A percentile compares a stretch with the other conserved stretches of the same genome.
Conservation (phyloP, 2,797 vertebrate species). For the Muraenolepis orangiensis region DNA sequence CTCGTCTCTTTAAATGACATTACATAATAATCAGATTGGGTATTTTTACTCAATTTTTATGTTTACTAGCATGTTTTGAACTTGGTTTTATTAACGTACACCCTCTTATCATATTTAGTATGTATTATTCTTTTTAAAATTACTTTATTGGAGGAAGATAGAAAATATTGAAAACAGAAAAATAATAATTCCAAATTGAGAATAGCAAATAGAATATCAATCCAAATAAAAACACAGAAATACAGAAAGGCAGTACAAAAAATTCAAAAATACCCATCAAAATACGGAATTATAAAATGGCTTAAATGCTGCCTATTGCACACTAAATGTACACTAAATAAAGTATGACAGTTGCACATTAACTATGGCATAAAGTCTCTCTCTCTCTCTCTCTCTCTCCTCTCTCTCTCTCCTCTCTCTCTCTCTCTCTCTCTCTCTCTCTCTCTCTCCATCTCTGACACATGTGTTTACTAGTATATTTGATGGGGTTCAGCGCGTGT, state of each 20-base stretch:
- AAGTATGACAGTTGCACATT: neutral
- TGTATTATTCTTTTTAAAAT: neutral
- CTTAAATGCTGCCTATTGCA: neutral
- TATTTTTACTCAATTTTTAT: neutral
- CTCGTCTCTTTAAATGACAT: neutral
- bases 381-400: too few relatives aligned
- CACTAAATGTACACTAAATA: neutral
- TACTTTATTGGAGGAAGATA: neutral
- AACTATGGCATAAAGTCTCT: neutral
- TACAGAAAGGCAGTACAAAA: neutral
- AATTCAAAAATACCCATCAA: neutral
- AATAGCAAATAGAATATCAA: too few relatives aligned
- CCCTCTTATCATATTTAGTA: neutral
- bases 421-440: too few relatives aligned
- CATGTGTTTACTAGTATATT: neutral
- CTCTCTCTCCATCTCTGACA: too few relatives aligned
- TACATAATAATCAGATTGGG: neutral
- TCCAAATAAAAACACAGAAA: neutral
- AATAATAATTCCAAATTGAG: neutral
- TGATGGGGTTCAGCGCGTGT: neutral
- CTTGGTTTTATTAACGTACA: neutral
- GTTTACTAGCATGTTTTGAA: neutral
- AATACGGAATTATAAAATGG: neutral
- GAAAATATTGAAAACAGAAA: too few relatives aligned
- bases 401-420: too few relatives aligned